phyloP scores from a whole-genome alignment of 2,113 vertebrate genomes.

The Tetraodon nigroviridis region DNA sequence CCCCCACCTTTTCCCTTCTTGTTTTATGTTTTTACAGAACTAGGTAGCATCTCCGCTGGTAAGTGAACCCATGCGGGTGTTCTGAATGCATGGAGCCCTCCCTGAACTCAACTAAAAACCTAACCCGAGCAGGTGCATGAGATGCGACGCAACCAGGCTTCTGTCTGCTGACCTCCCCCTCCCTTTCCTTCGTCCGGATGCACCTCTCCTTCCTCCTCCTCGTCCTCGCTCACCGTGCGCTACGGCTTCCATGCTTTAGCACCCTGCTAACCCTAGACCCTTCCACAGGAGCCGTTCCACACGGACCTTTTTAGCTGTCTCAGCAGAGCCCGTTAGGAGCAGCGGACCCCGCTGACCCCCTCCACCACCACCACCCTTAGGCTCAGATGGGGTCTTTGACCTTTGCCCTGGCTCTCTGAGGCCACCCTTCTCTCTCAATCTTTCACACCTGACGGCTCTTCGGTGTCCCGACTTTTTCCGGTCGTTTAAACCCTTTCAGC shows the following conservation, averaged over 20 bases:
- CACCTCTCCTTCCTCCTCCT: conserved; percentile 9
- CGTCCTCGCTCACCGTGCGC: conserved; percentile 39
- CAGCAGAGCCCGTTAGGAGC: conserved; percentile 19
- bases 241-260: conserved; percentile 64
- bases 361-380: conserved; percentile 10
- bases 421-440: conserved; percentile 22
- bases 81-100: conserved; percentile 81
- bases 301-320: conserved; percentile 6
- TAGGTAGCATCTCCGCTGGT: conserved; percentile 91
- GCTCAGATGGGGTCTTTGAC: conserved; percentile 16
- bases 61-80: conserved; percentile 80
- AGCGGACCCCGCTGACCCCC: too few relatives aligned
- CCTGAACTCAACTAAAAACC: conserved; percentile 18
- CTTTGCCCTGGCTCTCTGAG: conserved; percentile 6
- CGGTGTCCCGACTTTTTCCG: conserved; percentile 19
- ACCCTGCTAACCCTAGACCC: conserved; percentile 43
- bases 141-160: conserved; percentile 58
- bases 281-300: conserved; percentile 37
- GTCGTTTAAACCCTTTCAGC: conserved; percentile 16
- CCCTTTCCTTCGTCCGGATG: conserved; percentile 2
- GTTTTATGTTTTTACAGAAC: conserved; percentile 80
- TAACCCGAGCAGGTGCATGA: conserved; percentile 71
- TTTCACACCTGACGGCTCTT: conserved; percentile 15
- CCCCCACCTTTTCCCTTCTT: conserved; percentile 73
- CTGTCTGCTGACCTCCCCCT: conserved; percentile 42